Conservation (phyloP, 2,797 vertebrate genomes). For the Cyprinella venusta region DNA sequence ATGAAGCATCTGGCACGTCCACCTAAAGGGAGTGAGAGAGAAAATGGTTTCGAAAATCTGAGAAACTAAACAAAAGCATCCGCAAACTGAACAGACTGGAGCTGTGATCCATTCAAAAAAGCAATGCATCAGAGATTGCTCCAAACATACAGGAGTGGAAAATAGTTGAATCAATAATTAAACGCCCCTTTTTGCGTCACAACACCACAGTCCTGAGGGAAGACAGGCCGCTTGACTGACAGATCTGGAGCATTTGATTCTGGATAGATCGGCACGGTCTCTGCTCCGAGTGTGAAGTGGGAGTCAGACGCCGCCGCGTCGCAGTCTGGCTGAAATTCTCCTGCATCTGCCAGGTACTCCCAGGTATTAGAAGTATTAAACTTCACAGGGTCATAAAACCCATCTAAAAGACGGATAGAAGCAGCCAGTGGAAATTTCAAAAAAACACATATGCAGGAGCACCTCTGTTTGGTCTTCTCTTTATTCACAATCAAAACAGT, state of each 20-base stretch:
- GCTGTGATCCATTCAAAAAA: conserved; percentile 33
- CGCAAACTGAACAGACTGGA: not conserved
- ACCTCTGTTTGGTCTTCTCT: conserved; percentile 10
- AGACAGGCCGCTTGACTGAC: conserved; percentile 75
- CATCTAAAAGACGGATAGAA: conserved; percentile 39
- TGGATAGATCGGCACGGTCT: conserved; percentile 32
- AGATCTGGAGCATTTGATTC: conserved; percentile 77
- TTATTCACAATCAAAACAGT: conserved; percentile 39
- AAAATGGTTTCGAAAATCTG: conserved; percentile 8
- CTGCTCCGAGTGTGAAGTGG: not conserved
- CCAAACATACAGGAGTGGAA: conserved; percentile 60
- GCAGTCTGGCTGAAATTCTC: conserved; percentile 28
- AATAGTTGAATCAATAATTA: conserved; percentile 77
- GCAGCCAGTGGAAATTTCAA: not conserved
- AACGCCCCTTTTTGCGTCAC: conserved; percentile 70
- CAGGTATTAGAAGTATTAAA: conserved; percentile 56
- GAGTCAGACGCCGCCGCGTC: not conserved
- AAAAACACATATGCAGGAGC: no score
- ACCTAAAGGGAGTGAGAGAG: conserved; percentile 27
- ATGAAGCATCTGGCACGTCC: conserved; percentile 71
- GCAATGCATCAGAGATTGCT: conserved; percentile 18
- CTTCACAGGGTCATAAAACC: conserved; percentile 51
- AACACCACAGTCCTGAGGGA: conserved; percentile 58
- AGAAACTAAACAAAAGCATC: not conserved
- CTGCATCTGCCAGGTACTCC: conserved; percentile 59